Percentiles rank a stretch among this genome's conserved stretches.
phyloP scores from a whole-genome alignment of 2,888 invertebrate species.

The Dyspetes luteomarginatus region DNA sequence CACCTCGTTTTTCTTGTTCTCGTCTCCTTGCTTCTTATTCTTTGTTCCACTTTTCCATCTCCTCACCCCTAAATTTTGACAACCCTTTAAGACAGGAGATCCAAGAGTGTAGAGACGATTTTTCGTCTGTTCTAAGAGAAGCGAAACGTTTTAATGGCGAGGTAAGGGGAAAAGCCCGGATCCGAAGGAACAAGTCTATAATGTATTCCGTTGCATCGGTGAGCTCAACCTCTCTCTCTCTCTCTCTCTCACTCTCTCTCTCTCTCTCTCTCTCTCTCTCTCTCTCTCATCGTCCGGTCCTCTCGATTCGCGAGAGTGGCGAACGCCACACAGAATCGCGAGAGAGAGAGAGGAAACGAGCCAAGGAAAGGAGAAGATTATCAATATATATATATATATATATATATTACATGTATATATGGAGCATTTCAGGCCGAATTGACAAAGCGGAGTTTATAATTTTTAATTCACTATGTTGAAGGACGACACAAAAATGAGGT shows the following conservation, averaged over 20 bases:
- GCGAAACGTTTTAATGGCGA: conserved; percentile 74
- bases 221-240: conserved; percentile 19
- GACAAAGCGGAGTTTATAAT: too few species aligned
- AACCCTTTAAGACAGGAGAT: conserved; percentile 31
- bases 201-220: conserved; percentile 77
- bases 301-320: conserved; percentile 29
- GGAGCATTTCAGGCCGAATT: too few species aligned
- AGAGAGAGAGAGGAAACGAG: conserved; percentile 20
- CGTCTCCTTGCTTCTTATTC: neutral
- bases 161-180: conserved; percentile 61
- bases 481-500: too few species aligned
- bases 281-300: conserved; percentile 21
- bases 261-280: conserved; percentile 32
- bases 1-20: conserved; percentile 25
- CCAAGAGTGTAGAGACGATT: conserved; percentile 26
- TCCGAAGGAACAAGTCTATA: conserved; percentile 78
- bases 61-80: conserved; percentile 11
- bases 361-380: conserved; percentile 33
- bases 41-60: conserved; percentile 39
- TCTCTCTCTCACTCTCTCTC: neutral
- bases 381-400: conserved; percentile 28
- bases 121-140: conserved; percentile 55
- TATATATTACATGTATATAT: neutral
- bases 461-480: too few species aligned
- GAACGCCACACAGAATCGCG: neutral